Conservation (phyloP, 2,888 invertebrate genomes). For the Tinea pellionella region DNA sequence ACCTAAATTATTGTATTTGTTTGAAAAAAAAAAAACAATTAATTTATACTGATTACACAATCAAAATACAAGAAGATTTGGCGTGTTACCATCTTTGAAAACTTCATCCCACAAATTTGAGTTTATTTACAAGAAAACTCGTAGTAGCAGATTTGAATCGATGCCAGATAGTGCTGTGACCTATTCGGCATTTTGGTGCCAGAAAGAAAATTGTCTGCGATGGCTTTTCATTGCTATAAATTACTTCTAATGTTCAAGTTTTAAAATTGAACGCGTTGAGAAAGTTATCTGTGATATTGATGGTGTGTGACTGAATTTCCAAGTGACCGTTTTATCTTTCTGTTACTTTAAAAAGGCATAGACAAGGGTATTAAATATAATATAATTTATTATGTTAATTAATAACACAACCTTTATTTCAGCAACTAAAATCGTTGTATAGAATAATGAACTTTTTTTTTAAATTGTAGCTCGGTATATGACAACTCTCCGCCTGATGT, state of each 20-base stretch:
- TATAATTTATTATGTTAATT: too few species aligned
- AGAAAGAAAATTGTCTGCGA: slow-evolving; percentile 13
- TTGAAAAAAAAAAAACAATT: not conserved
- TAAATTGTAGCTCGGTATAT: too few species aligned
- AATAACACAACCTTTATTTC: too few species aligned
- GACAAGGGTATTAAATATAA: too few species aligned
- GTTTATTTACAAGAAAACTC: slow-evolving; percentile 22
- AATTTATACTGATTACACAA: slow-evolving; percentile 15
- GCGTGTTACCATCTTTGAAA: slow-evolving; percentile 15
- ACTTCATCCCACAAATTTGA: slow-evolving; percentile 15
- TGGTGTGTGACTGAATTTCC: not conserved
- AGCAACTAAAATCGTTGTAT: too few species aligned
- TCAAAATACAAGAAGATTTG: slow-evolving; percentile 15
- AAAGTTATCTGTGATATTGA: not conserved
- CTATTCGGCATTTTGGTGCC: slow-evolving; percentile 8
- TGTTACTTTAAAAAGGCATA: too few species aligned
- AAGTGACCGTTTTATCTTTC: too few species aligned
- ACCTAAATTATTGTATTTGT: too few species aligned
- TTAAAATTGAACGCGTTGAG: slow-evolving; percentile 1
- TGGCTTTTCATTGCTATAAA: slow-evolving; percentile 15
- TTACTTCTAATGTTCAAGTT: slow-evolving; percentile 11
- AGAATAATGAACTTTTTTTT: too few species aligned
- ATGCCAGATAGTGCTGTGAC: slow-evolving; percentile 18
- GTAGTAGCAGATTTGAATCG: slow-evolving; percentile 18
- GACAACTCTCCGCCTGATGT: too few species aligned